Base-by-base conservation (phyloP, 2,888 invertebrate genomes). In the Scaptomyza cyrtandrae region DNA sequence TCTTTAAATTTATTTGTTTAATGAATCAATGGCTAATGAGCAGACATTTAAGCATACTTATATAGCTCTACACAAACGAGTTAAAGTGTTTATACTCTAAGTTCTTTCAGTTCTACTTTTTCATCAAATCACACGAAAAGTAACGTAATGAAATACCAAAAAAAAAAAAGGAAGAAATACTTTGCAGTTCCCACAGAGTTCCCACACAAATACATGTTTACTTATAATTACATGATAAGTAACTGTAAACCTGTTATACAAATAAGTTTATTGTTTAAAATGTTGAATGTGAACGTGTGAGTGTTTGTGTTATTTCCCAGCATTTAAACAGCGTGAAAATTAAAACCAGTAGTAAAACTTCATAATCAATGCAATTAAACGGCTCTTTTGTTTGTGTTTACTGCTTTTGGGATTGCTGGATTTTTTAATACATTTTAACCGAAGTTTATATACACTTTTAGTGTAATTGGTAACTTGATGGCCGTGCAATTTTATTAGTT, bases 311-410 rank as follows among this genome's bases (percentile, higher is more conserved):
- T 62, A 69, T 80, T 81, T 82, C 81, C 85, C 85, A 84, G 76
- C 66, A 64, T 58, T 80, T 78, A 71, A 67, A 60, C 53, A 46
- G 64, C 56, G 61, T 78, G 69, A 80, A 81, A 80, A 71, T 62
- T 65, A 68, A 83, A 45, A 50, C 13, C 29, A 44, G 66, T 65
- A 58, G 72, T 57, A 73, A 78, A 60, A 78, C 82, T 82, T 71
- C 78, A 78, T 78, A 82, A 85, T 80, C 78, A 75, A 75, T 82
- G 72, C 71, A 66, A 61, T 79, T 79, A 77, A 82, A 67, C 66
- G 69, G 35, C 55, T 64, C 72, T 60, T 75, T 85, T 85, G 86
- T 82, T 64, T 68, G 67, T 49, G 45, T 27, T 52, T 45, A 63
- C 10, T 39, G 39, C 39, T 27, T 19, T 45, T 57, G 14, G 46